phyloP scores from a whole-genome alignment of 2,113 vertebrate genomes.

The Setophaga coronata region DNA sequence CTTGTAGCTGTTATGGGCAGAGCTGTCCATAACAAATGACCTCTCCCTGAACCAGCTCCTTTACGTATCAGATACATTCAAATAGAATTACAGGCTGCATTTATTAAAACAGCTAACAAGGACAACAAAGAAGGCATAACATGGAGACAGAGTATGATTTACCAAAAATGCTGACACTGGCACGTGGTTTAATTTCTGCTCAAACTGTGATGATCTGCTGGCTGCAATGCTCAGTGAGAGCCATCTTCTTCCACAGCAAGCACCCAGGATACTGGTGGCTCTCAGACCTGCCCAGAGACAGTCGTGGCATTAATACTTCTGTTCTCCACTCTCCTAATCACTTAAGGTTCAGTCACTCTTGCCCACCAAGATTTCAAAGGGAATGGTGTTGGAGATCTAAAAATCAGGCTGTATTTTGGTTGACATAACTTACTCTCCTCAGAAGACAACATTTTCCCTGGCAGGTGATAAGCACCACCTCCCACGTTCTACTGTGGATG shows the following conservation, averaged over 20 bases:
- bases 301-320: rapidly evolving
- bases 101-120: conserved; percentile 17
- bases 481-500: not conserved
- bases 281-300: not conserved
- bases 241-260: not conserved
- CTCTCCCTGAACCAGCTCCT: not conserved
- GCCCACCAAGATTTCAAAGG: not conserved
- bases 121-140: not conserved
- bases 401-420: not conserved
- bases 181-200: not conserved
- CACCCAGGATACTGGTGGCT: not conserved
- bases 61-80: not conserved
- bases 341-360: not conserved
- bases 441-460: not conserved
- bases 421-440: not conserved
- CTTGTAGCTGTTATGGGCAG: not conserved
- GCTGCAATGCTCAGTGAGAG: not conserved
- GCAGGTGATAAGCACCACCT: conserved; percentile 34
- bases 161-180: not conserved
- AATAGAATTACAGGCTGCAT: not conserved
- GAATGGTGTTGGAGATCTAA: not conserved
- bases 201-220: not conserved
- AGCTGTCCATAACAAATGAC: not conserved
- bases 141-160: not conserved
- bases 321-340: not conserved